Evolutionary conservation across 2,113 vertebrate genomes (phyloP).

Genomic region (Plecotus auritus): DNA sequence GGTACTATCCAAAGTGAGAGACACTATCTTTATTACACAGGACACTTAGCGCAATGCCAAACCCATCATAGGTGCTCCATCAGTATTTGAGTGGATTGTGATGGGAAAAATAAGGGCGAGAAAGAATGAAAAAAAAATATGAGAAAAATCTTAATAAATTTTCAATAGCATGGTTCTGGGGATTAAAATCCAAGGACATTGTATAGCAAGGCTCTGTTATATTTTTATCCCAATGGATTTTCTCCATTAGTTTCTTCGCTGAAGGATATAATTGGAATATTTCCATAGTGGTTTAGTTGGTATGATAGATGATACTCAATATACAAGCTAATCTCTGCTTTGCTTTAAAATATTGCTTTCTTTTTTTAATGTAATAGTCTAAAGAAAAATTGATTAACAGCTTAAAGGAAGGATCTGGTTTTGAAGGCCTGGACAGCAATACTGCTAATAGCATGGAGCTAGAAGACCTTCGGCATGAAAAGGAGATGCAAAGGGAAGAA

Average conservation of each 20-base stretch:
- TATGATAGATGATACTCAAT: not conserved
- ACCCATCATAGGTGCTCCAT: not conserved
- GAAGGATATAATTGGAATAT: not conserved
- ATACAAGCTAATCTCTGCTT: not conserved
- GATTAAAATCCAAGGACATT: not conserved
- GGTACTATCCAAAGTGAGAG: not conserved
- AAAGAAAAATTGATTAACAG: constrained; percentile 99
- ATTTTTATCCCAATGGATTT: not conserved
- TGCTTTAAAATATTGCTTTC: constrained; percentile 20
- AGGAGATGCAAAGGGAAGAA: constrained; percentile 93
- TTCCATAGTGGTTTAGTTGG: not conserved
- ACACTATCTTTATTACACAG: not conserved
- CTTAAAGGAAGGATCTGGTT: constrained; percentile 96
- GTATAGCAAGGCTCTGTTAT: not conserved
- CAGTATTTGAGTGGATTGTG: not conserved
- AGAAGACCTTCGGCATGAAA: constrained; percentile 94
- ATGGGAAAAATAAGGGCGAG: not conserved
- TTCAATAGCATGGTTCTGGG: not conserved
- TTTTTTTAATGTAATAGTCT: constrained; percentile 83
- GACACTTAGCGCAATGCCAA: not conserved
- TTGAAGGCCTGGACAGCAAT: constrained; percentile 90
- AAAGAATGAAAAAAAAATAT: not conserved
- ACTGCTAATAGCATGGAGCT: constrained; percentile 86
- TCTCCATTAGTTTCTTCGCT: not conserved
- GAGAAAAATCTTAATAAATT: not conserved